These are phyloP conservation scores for Beaufortia kweichowensis DNA, from an alignment of 2,113 vertebrate species.

Conservation along the genomic window DNA sequence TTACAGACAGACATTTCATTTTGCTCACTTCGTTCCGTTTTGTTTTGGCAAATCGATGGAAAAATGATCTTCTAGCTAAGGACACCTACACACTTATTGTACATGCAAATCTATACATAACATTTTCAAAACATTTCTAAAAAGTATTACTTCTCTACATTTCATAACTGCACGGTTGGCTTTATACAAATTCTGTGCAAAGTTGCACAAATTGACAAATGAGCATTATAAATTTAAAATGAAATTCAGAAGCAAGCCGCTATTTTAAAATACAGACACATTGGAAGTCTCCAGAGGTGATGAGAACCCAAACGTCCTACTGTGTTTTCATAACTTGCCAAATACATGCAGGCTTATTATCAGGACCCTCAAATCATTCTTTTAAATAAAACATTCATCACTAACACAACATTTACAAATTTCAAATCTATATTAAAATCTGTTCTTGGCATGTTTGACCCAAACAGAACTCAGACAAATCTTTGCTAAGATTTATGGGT, in stretches of 20 bases:
- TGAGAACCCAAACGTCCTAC: not conserved
- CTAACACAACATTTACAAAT: not conserved
- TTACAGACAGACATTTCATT: constrained; percentile 42
- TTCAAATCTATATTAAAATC: not conserved
- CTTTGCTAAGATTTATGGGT: not conserved
- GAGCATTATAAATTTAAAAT: not conserved
- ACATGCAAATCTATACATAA: constrained; percentile 22
- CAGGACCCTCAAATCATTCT: not conserved
- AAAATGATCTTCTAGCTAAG: constrained; percentile 5
- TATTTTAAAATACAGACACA: too few relatives aligned
- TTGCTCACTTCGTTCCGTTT: not conserved
- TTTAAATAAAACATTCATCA: not conserved
- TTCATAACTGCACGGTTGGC: not conserved
- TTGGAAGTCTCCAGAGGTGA: not conserved
- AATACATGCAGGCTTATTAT: not conserved
- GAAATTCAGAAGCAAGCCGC: too few relatives aligned
- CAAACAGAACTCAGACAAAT: not conserved
- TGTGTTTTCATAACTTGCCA: not conserved
- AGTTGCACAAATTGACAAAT: not conserved
- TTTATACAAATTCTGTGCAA: not conserved
- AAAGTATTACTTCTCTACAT: constrained; percentile 14
- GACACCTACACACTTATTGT: constrained; percentile 29
- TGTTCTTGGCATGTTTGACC: not conserved
- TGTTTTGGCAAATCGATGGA: not conserved
- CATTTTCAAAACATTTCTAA: not conserved